Evolutionary conservation across 92 coral and sea anemone species (phyloP).

Genomic region (Isaurus tuberculatus): DNA sequence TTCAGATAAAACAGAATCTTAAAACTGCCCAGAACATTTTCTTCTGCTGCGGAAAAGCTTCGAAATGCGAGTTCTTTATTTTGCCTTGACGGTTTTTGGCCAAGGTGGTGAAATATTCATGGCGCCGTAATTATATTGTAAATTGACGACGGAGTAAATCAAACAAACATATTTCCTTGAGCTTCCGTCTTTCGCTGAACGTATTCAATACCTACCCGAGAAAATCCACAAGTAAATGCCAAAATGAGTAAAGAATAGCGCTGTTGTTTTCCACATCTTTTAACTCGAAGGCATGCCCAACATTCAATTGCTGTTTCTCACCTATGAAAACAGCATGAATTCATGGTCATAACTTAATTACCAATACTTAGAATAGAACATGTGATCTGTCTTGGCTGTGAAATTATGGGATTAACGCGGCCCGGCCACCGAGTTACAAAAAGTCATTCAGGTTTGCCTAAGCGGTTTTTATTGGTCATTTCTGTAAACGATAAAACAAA

Average conservation of each 20-base stretch:
- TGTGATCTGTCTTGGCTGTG: conserved; percentile 65
- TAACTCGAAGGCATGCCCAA: conserved; percentile 44
- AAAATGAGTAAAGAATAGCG: conserved; percentile 46
- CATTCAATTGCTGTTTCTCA: conserved; percentile 54
- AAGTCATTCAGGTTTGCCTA: conserved; percentile 9
- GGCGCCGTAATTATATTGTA: conserved; percentile 91
- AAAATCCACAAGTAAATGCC: conserved; percentile 63
- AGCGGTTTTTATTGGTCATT: conserved; percentile 62
- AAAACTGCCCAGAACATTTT: conserved; percentile 8
- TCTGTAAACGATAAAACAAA: conserved; percentile 68
- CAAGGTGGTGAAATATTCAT: conserved; percentile 98
- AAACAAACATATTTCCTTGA: conserved; percentile 85
- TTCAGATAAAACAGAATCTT: neutral
- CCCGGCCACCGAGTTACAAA: conserved; percentile 15
- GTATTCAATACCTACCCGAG: conserved; percentile 68
- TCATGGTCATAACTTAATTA: conserved; percentile 55
- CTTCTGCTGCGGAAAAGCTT: conserved; percentile 22
- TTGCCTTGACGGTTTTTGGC: conserved; percentile 53
- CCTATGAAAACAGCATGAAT: conserved; percentile 63
- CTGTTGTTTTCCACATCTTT: conserved; percentile 46
- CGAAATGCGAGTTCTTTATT: conserved; percentile 15
- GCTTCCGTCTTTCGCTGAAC: conserved; percentile 43
- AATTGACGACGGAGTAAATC: conserved; percentile 94
- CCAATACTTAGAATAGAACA: conserved; percentile 59
- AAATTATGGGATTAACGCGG: conserved; percentile 88